Evolutionary conservation across 2,888 invertebrate species (phyloP), one percentile per base, ranked within the genome.

Genomic region (Alcis repandata): DNA sequence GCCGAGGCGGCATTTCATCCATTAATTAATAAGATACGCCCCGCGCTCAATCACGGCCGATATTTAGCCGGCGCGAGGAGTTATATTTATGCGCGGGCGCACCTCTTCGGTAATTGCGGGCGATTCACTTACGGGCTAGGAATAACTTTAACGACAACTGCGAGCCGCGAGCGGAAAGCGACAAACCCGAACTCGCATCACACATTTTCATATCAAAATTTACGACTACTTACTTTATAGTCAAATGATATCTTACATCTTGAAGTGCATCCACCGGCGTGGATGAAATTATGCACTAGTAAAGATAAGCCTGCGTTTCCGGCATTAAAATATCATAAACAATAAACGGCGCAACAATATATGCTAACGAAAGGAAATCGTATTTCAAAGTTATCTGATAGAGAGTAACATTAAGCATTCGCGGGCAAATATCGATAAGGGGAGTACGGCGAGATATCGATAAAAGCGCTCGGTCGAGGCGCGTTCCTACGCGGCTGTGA

Each of bases 11-110:
- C 86, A 83, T 88, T 86, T 87, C 86, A 83, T 86, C 86, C 90
- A 91, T 91, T 91, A 89, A 91, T 91, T 91, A 91, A 91, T 88
- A 86, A 82, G 87, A 80, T 83, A 87, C 91, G 90, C 91, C 90
- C 86, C 85, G 82, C 85, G 85, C 84, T 90, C 88, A 87, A 89
- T 90, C 90, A 89, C 83, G 78, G 79, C 79, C 79, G 85, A 86
- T 87, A 86, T 88, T 89, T 87, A 88, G 86, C 83, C 76, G 78
- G 79, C 82, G 53, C 67, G 82, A 82, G 74, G 78, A 85, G 80
- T 84, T 83, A 88, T 88, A 90, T 89, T 88, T 88, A 89, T 87
- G 87, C 75, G 81, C 79, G 73, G 85, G 79, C 87, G 86, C 89
- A 86, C 87, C 88, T 89, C 90, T 87, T 76, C 72, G 82, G 86